These are phyloP conservation scores for Argyresthia albistria DNA, from an alignment of 2,888 invertebrate species.

Conservation along the genomic window DNA sequence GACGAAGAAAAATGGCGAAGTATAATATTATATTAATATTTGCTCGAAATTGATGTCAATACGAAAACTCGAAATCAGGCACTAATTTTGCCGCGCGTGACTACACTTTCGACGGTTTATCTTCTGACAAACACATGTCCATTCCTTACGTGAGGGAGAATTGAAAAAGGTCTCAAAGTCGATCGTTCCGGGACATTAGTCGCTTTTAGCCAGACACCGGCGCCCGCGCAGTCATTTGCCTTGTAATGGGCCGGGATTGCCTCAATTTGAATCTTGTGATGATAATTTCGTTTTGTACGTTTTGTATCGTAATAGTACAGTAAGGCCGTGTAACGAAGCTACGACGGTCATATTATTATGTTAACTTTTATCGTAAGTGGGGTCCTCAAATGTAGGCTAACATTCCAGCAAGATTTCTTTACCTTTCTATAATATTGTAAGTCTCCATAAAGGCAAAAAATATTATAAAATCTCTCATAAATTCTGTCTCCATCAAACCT, in stretches of 20 bases:
- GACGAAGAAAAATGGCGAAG: no score
- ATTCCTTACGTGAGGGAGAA: conserved; percentile 19
- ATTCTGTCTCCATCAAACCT: background rate
- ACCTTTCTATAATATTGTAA: no score
- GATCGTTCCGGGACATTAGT: conserved; percentile 30
- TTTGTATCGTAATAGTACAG: conserved; percentile 10
- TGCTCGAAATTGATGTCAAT: no score
- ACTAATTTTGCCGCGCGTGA: conserved; percentile 50
- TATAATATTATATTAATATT: no score
- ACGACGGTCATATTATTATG: no score
- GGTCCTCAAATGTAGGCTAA: no score
- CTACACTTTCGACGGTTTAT: conserved; percentile 35
- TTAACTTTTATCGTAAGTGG: no score
- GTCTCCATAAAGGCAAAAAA: no score
- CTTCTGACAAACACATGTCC: conserved; percentile 22
- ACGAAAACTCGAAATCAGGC: conserved; percentile 5
- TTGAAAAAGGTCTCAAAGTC: conserved; percentile 15
- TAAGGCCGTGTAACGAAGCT: no score
- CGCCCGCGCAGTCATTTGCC: conserved; percentile 44
- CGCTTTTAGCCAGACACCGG: conserved; percentile 48
- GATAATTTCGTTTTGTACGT: conserved; percentile 27
- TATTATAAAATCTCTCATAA: background rate
- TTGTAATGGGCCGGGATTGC: conserved; percentile 51
- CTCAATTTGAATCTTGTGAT: conserved; percentile 47
- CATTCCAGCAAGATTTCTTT: no score